Conservation (phyloP, 2,888 invertebrate genomes). For the Elmis aenea region DNA sequence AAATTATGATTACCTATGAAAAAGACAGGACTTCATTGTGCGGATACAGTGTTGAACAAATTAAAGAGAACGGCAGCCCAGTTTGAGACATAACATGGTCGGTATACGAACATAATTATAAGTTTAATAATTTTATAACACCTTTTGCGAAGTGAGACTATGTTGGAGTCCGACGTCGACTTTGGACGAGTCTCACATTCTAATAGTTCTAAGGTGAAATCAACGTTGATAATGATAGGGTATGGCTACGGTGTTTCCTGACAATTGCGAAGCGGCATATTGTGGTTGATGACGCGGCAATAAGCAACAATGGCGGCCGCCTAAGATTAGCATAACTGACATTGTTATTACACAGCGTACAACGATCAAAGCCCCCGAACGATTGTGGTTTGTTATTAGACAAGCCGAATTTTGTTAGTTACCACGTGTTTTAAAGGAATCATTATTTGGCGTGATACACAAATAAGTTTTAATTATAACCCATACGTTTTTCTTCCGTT, state of each 20-base stretch:
- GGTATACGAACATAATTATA: slow-evolving; percentile 15
- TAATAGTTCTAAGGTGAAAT: slow-evolving; percentile 11
- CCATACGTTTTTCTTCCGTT: not conserved
- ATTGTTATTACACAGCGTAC: slow-evolving; percentile 23
- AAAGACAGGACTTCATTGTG: slow-evolving; percentile 2
- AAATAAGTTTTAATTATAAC: slow-evolving; percentile 5
- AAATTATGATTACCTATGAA: no score
- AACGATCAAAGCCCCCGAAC: slow-evolving; percentile 21
- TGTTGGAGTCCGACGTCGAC: not conserved
- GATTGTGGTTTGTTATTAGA: slow-evolving; percentile 20
- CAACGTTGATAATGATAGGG: slow-evolving; percentile 18
- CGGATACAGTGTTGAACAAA: slow-evolving; percentile 6
- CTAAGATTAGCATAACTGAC: slow-evolving; percentile 24
- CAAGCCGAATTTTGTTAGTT: slow-evolving; percentile 21
- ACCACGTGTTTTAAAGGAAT: slow-evolving; percentile 21
- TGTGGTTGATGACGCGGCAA: slow-evolving; percentile 24
- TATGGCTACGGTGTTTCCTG: slow-evolving; percentile 18
- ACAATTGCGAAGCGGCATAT: slow-evolving; percentile 23
- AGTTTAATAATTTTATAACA: slow-evolving; percentile 15
- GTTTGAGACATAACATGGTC: slow-evolving; percentile 15
- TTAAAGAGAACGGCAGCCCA: slow-evolving; percentile 4
- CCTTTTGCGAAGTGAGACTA: slow-evolving; percentile 11
- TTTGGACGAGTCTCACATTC: slow-evolving; percentile 10
- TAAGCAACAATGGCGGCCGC: slow-evolving; percentile 23
- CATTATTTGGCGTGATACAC: slow-evolving; percentile 22